These are phyloP conservation scores for Dermatophagoides farinae DNA, from an alignment of 1,140 invertebrate species.

Conservation along the genomic window DNA sequence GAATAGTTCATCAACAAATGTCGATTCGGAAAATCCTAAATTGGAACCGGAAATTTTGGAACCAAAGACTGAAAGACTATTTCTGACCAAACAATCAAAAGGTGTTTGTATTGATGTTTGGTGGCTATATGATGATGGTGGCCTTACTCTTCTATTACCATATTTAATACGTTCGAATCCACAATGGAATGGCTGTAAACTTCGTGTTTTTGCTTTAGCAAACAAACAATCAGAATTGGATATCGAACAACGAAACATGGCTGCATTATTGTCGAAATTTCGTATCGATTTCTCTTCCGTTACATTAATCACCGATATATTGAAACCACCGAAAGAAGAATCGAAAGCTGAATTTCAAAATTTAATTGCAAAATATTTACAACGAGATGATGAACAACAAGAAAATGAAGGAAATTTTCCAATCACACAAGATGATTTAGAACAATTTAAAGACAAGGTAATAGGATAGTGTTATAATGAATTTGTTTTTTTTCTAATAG, in stretches of 20 bases:
- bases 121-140: conserved; percentile 41
- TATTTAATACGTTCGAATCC: conserved; percentile 73
- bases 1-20: background rate
- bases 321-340: conserved; percentile 28
- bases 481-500: background rate
- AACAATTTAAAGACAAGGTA: conserved; percentile 47
- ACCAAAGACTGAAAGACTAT: background rate
- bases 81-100: conserved; percentile 25
- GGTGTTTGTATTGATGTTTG: conserved; percentile 41
- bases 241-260: conserved; percentile 34
- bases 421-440: conserved; percentile 50
- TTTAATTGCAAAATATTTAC: conserved; percentile 24
- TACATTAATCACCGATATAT: conserved; percentile 31
- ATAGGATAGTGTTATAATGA: background rate
- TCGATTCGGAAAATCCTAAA: background rate
- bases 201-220: conserved; percentile 70
- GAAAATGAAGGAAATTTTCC: conserved; percentile 17
- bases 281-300: conserved; percentile 38
- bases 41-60: too few species aligned
- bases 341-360: conserved; percentile 28
- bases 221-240: conserved; percentile 44
- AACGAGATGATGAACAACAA: conserved; percentile 12
- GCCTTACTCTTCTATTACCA: conserved; percentile 68
- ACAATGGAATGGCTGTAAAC: conserved; percentile 63
- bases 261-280: conserved; percentile 37